Percentiles rank a stretch among this genome's conserved stretches.
phyloP scores from a whole-genome alignment of 2,797 vertebrate species.

The Scomberomorus guttatus region DNA sequence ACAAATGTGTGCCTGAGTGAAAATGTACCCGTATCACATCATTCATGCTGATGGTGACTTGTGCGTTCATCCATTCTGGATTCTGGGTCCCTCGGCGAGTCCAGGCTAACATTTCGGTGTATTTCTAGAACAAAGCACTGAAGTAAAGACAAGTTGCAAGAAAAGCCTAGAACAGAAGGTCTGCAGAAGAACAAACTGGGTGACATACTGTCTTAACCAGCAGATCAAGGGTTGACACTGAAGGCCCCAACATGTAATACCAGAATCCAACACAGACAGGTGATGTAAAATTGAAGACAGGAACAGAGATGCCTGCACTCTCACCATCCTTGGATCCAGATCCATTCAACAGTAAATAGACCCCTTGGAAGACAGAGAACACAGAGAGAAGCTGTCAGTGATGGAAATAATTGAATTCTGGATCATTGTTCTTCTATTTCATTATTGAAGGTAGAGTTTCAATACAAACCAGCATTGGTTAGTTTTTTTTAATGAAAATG shows the following conservation, averaged over 20 bases:
- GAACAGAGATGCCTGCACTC: conserved; percentile 72
- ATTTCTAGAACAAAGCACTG: conserved; percentile 63
- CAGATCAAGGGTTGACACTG: conserved; percentile 81
- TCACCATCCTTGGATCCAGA: conserved; percentile 68
- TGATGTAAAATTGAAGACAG: conserved; percentile 44
- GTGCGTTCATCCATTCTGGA: conserved; percentile 79
- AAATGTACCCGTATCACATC: conserved; percentile 65
- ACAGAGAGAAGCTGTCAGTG: neutral
- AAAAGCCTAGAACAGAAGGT: neutral
- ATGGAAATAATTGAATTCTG: neutral
- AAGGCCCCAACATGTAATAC: conserved; percentile 85
- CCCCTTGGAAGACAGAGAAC: conserved; percentile 65
- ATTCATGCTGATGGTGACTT: conserved; percentile 71
- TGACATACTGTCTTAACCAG: conserved; percentile 74
- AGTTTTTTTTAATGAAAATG: neutral
- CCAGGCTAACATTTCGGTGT: conserved; percentile 75
- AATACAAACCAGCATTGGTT: neutral
- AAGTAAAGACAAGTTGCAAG: neutral
- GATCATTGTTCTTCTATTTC: neutral
- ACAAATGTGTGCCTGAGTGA: neutral
- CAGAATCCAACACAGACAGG: conserved; percentile 85
- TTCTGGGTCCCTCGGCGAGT: conserved; percentile 78
- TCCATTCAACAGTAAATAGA: conserved; percentile 82
- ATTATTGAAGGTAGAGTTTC: neutral
- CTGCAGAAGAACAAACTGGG: neutral